A percentile compares a stretch with the other conserved stretches of the same genome.
Evolutionary conservation across 2,888 invertebrate species (phyloP).

Genomic region (Artemia sp.): DNA sequence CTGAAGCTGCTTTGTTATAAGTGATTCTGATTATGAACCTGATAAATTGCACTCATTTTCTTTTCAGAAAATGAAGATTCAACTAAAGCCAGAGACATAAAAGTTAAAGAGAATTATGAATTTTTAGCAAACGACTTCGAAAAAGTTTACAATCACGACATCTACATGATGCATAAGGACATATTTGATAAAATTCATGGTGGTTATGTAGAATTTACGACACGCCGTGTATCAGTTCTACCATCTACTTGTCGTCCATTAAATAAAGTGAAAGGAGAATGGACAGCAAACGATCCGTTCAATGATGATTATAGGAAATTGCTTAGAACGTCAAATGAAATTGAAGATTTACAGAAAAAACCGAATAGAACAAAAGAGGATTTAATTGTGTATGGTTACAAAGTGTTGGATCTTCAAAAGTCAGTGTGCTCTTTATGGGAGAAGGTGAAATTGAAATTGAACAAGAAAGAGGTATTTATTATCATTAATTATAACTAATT

Average conservation of each 20-base stretch:
- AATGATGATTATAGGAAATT: background rate
- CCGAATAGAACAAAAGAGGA: background rate
- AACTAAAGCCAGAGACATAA: background rate
- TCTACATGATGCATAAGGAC: background rate
- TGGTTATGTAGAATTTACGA: conserved; percentile 3
- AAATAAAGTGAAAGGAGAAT: conserved; percentile 1
- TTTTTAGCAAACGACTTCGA: conserved; percentile 1
- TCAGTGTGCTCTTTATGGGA: background rate
- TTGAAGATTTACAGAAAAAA: conserved; percentile 4
- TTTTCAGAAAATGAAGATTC: conserved; percentile 1
- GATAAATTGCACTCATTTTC: background rate
- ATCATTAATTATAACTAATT: too few species aligned
- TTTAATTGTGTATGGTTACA: background rate
- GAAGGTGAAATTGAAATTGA: background rate
- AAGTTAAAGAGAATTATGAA: conserved; percentile 4
- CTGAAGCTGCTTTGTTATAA: too few species aligned
- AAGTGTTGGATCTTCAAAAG: background rate
- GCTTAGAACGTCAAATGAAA: background rate
- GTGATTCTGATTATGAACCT: too few species aligned
- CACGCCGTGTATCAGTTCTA: conserved; percentile 9
- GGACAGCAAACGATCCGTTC: background rate
- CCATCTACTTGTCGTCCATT: conserved; percentile 8
- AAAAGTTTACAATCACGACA: conserved; percentile 6
- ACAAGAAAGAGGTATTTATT: background rate
- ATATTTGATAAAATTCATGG: conserved; percentile 10